Base-by-base conservation (phyloP, 1,140 invertebrate genomes). In the Drosophila aff. region DNA sequence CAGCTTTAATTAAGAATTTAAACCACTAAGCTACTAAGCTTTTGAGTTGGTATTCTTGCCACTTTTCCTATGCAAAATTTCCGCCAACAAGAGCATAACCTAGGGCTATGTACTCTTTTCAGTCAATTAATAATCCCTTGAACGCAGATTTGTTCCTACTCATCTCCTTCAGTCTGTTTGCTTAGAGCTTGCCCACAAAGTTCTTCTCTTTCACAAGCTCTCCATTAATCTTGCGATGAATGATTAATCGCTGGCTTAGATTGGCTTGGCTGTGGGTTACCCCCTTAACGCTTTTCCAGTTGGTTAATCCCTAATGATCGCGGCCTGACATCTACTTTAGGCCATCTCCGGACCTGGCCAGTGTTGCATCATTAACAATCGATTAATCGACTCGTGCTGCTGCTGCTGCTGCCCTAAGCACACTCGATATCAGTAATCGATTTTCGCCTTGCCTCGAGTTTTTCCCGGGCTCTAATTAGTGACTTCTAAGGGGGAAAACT, bases 341-440 rank as follows among this genome's bases (percentile, higher is more conserved):
- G 67, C 47, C 33, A 53, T 43, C 38, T 33, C 11, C 18, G 18
- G 62, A 33, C 62, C 21, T 16, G 59, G 26, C n/a, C 11, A n/a
- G n/a, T 36, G 60, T 76, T 76, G 72, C 41, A 60, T 77, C 64
- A 77, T 78, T 77, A 77, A 61, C 57, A 77, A 77, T 78, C 63
- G 75, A 77, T 78, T 68, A 59, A 40, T 68, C 64, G 57, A 53
- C 57, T 77, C 50, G 74, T 68, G 53, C 53, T 59, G 64, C 21
- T 68, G 53, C 62, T 59, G 64, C 21, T 55, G 74, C 76, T 46
- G 18, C 44, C 76, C 36, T 10, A 36, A 60, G 66, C 76, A 58
- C 40, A 69, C 57, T 71, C 75, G 76, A 69, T 71, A 68, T 60
- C 57, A 41, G 75, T 78, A 79, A 79, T 79, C 66, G 76, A 79